Evolutionary conservation across 2,113 vertebrate genomes (phyloP), one percentile per base, ranked within the genome.

Genomic region (Paralichthys olivaceus): DNA sequence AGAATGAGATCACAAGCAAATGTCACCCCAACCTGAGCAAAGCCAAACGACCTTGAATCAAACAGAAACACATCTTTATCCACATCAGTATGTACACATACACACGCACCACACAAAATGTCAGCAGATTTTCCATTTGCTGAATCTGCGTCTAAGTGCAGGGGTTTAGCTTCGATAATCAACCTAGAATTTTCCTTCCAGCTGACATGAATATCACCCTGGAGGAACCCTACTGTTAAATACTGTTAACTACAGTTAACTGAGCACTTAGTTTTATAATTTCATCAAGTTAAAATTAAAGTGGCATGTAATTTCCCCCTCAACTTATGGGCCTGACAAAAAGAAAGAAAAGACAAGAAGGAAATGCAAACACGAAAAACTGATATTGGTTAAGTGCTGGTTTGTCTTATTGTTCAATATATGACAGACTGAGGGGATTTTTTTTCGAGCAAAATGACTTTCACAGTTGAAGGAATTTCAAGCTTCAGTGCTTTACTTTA

Each of bases 1-100:
- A 87, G 88, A 81, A 92, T 93, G 85, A 91, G 86, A 92, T 92
- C 90, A 89, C 84, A 84, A 83, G 75, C 77, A 92, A 91, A 93
- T 92, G 90, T 91, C 90, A 89, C 78, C 72, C 67, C 77, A 76
- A 84, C 88, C 81, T 80, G 84, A 89, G 85, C 81, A 70, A 71
- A 83, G 85, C 84, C 84, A 87, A 91, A 90, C 83, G 84, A 87
- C 86, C 86, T 89, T 86, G 83, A 92, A 91, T 93, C 84, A 83
- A 90, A 90, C 77, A 70, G 80, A 90, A 91, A 90, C 85, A 75
- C 75, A 88, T 90, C 90, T 91, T 88, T 75, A 85, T 66, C 75
- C 85, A 62, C 73, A n/a, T 53, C 49, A 70, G 85, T 85, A 76
- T 85, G 69, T 81, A 79, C 82, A 87, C 80, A 79, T 76, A 73